A percentile compares a stretch with the other conserved stretches of the same genome.
Conservation (phyloP, 2,797 vertebrate genomes). For the Pygocentrus nattereri region DNA sequence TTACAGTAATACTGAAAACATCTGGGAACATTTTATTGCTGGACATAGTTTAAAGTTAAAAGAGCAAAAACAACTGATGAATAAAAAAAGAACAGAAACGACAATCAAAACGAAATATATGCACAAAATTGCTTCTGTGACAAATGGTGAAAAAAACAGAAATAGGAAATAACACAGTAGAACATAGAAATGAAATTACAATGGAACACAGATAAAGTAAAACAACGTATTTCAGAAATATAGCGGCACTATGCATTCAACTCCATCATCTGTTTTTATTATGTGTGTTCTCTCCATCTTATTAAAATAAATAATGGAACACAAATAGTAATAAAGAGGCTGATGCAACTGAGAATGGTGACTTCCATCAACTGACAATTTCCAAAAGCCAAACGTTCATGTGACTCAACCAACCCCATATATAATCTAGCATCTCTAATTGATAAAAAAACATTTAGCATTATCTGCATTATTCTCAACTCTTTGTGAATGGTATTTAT, state of each 20-base stretch:
- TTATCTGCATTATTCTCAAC: slow-evolving; percentile 33
- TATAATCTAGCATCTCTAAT: slow-evolving; percentile 66
- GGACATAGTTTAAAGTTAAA: slow-evolving; percentile 92
- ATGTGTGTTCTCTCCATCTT: slow-evolving; percentile 61
- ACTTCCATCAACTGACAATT: slow-evolving; percentile 79
- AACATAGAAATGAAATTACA: slow-evolving; percentile 66
- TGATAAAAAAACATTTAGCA: slow-evolving; percentile 65
- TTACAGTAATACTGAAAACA: slow-evolving; percentile 68
- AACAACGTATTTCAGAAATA: slow-evolving; percentile 82
- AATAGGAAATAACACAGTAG: slow-evolving; percentile 76
- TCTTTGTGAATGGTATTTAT: slow-evolving; percentile 2
- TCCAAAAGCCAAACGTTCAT: slow-evolving; percentile 89
- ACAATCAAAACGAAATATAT: slow-evolving; percentile 78
- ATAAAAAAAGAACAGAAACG: slow-evolving; percentile 84
- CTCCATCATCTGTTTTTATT: slow-evolving; percentile 86
- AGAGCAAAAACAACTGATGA: slow-evolving; percentile 82
- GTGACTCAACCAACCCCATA: slow-evolving; percentile 88
- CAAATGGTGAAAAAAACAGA: slow-evolving; percentile 59
- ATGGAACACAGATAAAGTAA: slow-evolving; percentile 73
- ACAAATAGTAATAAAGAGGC: slow-evolving; percentile 83
- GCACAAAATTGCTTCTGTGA: slow-evolving; percentile 69
- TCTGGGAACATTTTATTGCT: slow-evolving; percentile 98
- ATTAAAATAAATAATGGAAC: slow-evolving; percentile 81
- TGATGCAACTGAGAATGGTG: slow-evolving; percentile 75
- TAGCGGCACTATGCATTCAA: slow-evolving; percentile 85